These are phyloP conservation scores for Patagioenas fasciata DNA, from an alignment of 2,113 vertebrate species.

Conservation along the genomic window DNA sequence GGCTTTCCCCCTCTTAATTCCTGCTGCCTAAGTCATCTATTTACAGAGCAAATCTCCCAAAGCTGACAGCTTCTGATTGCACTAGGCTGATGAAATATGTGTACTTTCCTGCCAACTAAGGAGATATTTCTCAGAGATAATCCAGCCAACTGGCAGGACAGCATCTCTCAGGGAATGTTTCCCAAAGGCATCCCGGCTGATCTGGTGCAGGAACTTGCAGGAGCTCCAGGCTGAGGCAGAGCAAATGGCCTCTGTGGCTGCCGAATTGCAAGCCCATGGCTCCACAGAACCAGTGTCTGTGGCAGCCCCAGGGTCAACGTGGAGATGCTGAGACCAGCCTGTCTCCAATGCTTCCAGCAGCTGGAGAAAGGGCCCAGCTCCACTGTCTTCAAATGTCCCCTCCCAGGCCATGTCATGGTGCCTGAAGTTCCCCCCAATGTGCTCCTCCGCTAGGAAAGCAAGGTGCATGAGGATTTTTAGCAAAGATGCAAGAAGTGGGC, in stretches of 20 bases:
- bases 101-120: not conserved
- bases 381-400: not conserved
- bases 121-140: conserved; percentile 10
- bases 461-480: not conserved
- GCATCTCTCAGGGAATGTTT: not conserved
- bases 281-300: not conserved
- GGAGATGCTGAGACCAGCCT: not conserved
- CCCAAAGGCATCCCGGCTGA: not conserved
- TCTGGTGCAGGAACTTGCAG: not conserved
- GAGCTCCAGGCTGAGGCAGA: not conserved
- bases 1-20: not conserved
- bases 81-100: not conserved
- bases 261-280: rapidly evolving
- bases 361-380: not conserved
- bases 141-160: not conserved
- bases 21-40: not conserved
- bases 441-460: not conserved
- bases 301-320: not conserved
- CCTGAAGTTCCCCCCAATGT: rapidly evolving
- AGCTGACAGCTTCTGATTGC: not conserved
- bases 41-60: not conserved
- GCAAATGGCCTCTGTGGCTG: not conserved
- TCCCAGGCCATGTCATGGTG: not conserved
- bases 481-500: not conserved
- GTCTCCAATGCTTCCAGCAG: not conserved